Percentiles rank a stretch among this genome's conserved stretches.
These are phyloP conservation scores for Eupithecia pulchellata DNA, from an alignment of 2,888 invertebrate species.

Conservation along the genomic window DNA sequence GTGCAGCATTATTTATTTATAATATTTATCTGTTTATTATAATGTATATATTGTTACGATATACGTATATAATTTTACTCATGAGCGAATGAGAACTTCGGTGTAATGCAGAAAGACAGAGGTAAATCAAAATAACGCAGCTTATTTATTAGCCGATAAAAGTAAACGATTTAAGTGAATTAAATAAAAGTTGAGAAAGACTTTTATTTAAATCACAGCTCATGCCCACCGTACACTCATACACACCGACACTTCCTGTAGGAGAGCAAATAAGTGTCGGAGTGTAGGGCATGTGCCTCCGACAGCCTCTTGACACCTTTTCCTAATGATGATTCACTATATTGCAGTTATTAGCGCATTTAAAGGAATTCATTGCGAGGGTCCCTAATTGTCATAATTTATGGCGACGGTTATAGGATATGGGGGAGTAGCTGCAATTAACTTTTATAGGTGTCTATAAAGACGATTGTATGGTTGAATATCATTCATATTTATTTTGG, in stretches of 20 bases:
- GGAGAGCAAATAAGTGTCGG: conserved; percentile 43
- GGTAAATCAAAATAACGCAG: conserved; percentile 41
- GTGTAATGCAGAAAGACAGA: conserved; percentile 26
- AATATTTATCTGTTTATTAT: no score
- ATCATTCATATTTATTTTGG: conserved; percentile 29
- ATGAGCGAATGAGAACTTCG: conserved; percentile 42
- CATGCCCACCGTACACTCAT: no score
- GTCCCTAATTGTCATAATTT: conserved; percentile 41
- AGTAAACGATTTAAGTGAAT: not conserved
- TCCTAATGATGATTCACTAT: conserved; percentile 69
- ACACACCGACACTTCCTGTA: no score
- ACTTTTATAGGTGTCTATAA: conserved; percentile 43
- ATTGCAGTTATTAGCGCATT: conserved; percentile 65
- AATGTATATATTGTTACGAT: no score
- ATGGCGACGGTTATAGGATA: conserved; percentile 39
- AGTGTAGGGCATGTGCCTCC: conserved; percentile 52
- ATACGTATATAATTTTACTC: conserved; percentile 54
- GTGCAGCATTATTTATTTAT: no score
- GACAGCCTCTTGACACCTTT: conserved; percentile 69
- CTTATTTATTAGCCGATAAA: conserved; percentile 9
- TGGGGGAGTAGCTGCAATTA: conserved; percentile 30
- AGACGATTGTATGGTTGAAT: conserved; percentile 31
- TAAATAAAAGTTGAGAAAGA: not conserved
- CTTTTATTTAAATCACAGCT: no score
- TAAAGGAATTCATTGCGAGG: conserved; percentile 55